Evolutionary conservation across 2,888 invertebrate genomes (phyloP).

Genomic region (Watsonalla cultraria): DNA sequence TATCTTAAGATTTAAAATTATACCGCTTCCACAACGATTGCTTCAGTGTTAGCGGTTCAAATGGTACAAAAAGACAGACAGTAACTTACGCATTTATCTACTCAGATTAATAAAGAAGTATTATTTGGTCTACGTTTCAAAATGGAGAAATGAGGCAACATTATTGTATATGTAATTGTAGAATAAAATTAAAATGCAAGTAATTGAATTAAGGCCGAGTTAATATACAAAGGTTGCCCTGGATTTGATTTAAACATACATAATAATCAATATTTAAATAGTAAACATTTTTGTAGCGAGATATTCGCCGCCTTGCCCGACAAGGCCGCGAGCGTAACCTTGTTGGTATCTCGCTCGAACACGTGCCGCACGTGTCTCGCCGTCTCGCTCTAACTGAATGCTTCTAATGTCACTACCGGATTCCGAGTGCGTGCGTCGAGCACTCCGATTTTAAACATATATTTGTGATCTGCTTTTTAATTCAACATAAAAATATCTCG

Average conservation of each 20-base stretch:
- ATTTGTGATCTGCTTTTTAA: background rate
- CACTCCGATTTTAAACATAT: conserved; percentile 6
- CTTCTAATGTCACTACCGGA: conserved; percentile 59
- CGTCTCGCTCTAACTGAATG: conserved; percentile 44
- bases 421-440: conserved; percentile 50
- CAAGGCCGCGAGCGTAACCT: conserved; percentile 68
- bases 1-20: too few relatives aligned
- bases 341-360: conserved; percentile 54
- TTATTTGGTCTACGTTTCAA: too few relatives aligned
- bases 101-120: too few relatives aligned
- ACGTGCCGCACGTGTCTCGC: conserved; percentile 11
- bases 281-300: conserved; percentile 8
- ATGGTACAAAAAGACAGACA: too few relatives aligned
- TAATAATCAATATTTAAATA: conserved; percentile 19
- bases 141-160: too few relatives aligned
- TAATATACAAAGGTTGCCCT: background rate
- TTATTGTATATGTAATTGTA: too few relatives aligned
- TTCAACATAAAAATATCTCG: background rate
- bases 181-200: too few relatives aligned
- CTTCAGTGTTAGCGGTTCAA: too few relatives aligned
- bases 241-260: conserved; percentile 4
- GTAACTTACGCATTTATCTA: too few relatives aligned
- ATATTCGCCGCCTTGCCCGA: conserved; percentile 30
- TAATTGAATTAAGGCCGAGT: too few relatives aligned
- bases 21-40: too few relatives aligned